A percentile compares a stretch with the other conserved stretches of the same genome.
phyloP scores from a whole-genome alignment of 2,888 invertebrate species.

The Anorthoa munda region DNA sequence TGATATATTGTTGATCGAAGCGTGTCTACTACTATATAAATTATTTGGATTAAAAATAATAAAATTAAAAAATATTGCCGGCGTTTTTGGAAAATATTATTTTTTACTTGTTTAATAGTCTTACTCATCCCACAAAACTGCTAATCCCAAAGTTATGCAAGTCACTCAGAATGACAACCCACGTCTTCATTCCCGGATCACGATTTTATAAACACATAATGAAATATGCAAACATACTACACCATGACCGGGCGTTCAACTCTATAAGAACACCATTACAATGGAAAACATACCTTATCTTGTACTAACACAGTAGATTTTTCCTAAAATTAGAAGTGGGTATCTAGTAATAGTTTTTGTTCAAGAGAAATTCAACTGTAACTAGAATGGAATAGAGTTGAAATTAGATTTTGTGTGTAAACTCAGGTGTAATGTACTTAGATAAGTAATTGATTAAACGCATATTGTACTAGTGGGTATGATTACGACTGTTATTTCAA shows the following conservation, averaged over 20 bases:
- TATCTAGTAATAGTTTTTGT: neutral
- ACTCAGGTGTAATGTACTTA: slow-evolving; percentile 32
- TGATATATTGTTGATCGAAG: too few relatives aligned
- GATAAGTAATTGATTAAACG: slow-evolving; percentile 36
- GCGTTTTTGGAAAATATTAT: too few relatives aligned
- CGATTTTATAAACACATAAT: slow-evolving; percentile 49
- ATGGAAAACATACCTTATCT: neutral
- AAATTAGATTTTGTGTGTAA: neutral
- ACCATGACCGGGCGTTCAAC: slow-evolving; percentile 58
- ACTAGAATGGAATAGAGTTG: accelerated
- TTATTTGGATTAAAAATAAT: too few relatives aligned
- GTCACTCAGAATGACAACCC: slow-evolving; percentile 27
- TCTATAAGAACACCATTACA: slow-evolving; percentile 4
- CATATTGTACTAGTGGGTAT: slow-evolving; percentile 2
- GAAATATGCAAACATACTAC: slow-evolving; percentile 45
- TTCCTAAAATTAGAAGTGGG: neutral
- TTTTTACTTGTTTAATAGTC: too few relatives aligned
- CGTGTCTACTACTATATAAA: too few relatives aligned
- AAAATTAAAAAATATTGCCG: too few relatives aligned
- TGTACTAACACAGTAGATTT: accelerated
- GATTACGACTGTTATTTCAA: neutral
- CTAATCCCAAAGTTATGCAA: slow-evolving; percentile 26
- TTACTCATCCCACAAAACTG: slow-evolving; percentile 29
- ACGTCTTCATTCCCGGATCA: slow-evolving; percentile 37
- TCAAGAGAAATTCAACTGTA: neutral